Evolutionary conservation across 1,140 invertebrate genomes (phyloP).

Genomic region (Calephelis virginiensis): DNA sequence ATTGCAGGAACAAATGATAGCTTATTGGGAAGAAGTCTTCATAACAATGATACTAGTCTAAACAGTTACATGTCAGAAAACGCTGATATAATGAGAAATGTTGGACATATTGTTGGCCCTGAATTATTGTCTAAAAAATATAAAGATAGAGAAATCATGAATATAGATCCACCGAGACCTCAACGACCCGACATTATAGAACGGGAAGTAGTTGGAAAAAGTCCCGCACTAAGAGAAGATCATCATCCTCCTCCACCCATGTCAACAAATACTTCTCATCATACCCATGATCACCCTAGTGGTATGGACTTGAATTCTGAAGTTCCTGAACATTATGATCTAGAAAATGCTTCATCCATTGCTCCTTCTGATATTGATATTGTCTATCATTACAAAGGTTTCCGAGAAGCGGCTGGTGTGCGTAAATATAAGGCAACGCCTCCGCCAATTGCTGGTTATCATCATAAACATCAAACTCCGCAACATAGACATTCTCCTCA

Average conservation of each 20-base stretch:
- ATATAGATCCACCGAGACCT: conserved; percentile 82
- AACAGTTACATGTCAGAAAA: conserved; percentile 82
- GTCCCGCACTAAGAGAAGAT: conserved; percentile 86
- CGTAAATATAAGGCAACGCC: conserved; percentile 91
- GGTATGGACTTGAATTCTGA: conserved; percentile 87
- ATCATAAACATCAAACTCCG: conserved; percentile 86
- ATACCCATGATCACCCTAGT: conserved; percentile 83
- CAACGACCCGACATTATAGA: conserved; percentile 96
- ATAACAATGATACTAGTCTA: conserved; percentile 79
- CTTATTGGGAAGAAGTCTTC: conserved; percentile 78
- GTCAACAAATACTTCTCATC: conserved; percentile 80
- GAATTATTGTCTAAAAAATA: conserved; percentile 92
- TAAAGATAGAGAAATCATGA: conserved; percentile 89
- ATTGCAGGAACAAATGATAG: conserved; percentile 80
- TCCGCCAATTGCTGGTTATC: conserved; percentile 85
- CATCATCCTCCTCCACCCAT: conserved; percentile 86
- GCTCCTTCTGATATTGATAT: conserved; percentile 98
- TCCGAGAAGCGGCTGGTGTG: conserved; percentile 88
- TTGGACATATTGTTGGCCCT: conserved; percentile 86
- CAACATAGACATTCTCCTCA: conserved; percentile 87
- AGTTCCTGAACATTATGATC: conserved; percentile 96
- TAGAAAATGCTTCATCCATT: conserved; percentile 98
- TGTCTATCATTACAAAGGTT: conserved; percentile 97
- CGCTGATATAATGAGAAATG: conserved; percentile 83
- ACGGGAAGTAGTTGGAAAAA: conserved; percentile 90